Conservation (phyloP, 2,888 invertebrate species). For the Melinopterus prodromus region DNA sequence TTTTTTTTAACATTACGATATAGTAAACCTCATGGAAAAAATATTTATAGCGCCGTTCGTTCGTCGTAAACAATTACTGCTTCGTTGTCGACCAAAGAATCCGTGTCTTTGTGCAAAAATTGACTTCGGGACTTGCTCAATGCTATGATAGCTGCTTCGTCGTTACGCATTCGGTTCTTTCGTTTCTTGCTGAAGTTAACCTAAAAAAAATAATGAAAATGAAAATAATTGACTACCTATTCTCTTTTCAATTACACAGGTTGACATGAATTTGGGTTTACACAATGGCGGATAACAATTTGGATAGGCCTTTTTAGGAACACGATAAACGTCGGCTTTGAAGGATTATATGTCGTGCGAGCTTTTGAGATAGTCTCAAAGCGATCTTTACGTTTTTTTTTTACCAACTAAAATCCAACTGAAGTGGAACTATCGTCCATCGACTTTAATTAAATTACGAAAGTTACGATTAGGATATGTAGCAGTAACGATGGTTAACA, state of each 20-base stretch:
- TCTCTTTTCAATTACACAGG: not conserved
- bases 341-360: too few relatives aligned
- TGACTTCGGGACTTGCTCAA: constrained; percentile 77
- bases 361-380: too few relatives aligned
- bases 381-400: too few relatives aligned
- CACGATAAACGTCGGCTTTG: too few relatives aligned
- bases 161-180: constrained; percentile 82
- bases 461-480: too few relatives aligned
- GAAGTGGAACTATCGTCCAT: too few relatives aligned
- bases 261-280: too few relatives aligned
- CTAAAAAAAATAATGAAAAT: constrained; percentile 57
- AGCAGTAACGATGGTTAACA: too few relatives aligned
- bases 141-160: constrained; percentile 83
- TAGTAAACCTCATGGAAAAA: constrained; percentile 17
- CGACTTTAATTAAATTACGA: too few relatives aligned
- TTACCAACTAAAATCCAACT: too few relatives aligned
- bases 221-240: not conserved
- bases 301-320: too few relatives aligned
- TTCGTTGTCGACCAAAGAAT: constrained; percentile 76
- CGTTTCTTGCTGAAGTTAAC: constrained; percentile 81
- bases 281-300: too few relatives aligned
- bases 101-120: constrained; percentile 66
- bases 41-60: constrained; percentile 73
- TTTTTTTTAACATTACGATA: constrained; percentile 31
- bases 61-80: constrained; percentile 85